Base-by-base conservation (phyloP, 2,888 invertebrate genomes). In the Schrankia costaestrigalis region DNA sequence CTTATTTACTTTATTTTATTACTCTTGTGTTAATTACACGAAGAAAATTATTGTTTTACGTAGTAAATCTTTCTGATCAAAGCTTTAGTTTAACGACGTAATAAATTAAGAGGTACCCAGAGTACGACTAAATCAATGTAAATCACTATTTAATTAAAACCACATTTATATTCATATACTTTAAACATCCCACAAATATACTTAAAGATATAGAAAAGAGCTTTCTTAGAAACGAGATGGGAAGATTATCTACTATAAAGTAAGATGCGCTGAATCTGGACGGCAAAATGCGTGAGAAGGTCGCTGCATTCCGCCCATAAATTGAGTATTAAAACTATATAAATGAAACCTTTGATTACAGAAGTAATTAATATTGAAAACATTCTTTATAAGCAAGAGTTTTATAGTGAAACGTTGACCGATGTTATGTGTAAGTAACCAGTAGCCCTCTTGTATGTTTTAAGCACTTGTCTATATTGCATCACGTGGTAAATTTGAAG, bases 321-420 rank as follows among this genome's bases (percentile, higher is more conserved):
- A 82, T 77, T 62, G 67, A 74, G 44, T 65, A 71, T 71, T 70
- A 52, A 64, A 64, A 64, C 68, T 59, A 51, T 71, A 64, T 80
- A 73, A 83, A 79, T 69, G 78, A 71, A 71, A 68, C 72, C 69
- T 69, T 80, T 81, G 76, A 82, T 80, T 76, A 60, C 70, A 75
- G n/a, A 67, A 71, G 70, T 81, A 78, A 84, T 83, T 78, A 76
- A 79, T 57, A 73, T 70, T 76, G 63, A 74, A 80, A 65, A 73
- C 65, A 63, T 69, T 71, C 74, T 70, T 66, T 79, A 73, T 77
- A 10, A 39, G 29, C 28, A 49, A 41, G 51, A 51, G 31, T 27
- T 40, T 36, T 37, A 41, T 32, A 48, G 41, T 55, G 32, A 59
- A 68, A 67, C 55, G 46, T 60, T 71, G 75, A 73, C 75, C 62